phyloP scores from a whole-genome alignment of 2,888 invertebrate genomes.

The Gnatocerus cornutus region DNA sequence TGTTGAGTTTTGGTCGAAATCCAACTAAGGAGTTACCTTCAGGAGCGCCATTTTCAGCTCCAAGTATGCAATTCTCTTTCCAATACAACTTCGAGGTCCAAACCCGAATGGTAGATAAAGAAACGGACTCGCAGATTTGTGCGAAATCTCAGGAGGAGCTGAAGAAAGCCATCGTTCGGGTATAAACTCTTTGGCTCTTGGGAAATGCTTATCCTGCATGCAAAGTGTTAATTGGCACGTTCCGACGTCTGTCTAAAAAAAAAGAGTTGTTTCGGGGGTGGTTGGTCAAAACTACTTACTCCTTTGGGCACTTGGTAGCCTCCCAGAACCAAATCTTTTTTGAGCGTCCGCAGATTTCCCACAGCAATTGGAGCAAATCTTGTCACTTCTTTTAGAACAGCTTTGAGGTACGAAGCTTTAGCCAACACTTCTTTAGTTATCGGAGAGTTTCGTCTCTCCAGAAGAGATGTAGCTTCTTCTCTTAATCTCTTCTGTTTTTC shows the following conservation, averaged over 20 bases:
- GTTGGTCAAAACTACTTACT: constrained; percentile 56
- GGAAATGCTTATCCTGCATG: constrained; percentile 50
- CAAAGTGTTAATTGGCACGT: constrained; percentile 45
- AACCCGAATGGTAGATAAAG: constrained; percentile 80
- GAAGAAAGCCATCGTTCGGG: constrained; percentile 63
- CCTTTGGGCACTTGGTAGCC: constrained; percentile 68
- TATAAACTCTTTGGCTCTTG: constrained; percentile 58
- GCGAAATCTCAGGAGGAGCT: constrained; percentile 54
- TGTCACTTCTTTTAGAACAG: constrained; percentile 78
- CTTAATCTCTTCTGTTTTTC: constrained; percentile 69
- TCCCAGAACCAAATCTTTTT: constrained; percentile 65
- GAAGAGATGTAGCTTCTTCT: constrained; percentile 65
- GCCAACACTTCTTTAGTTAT: constrained; percentile 68
- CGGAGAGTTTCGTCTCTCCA: constrained; percentile 61
- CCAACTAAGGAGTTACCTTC: constrained; percentile 58
- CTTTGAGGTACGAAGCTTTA: constrained; percentile 74
- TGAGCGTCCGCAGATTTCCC: constrained; percentile 57
- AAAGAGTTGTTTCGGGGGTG: background rate
- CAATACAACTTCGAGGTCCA: constrained; percentile 80
- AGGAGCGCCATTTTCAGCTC: constrained; percentile 67
- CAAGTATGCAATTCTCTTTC: constrained; percentile 81
- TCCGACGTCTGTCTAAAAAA: constrained; percentile 57
- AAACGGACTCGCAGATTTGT: constrained; percentile 73
- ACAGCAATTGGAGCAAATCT: constrained; percentile 66
- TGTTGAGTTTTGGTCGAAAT: no score